A percentile compares a stretch with the other conserved stretches of the same genome.
Conservation (phyloP, 1,140 invertebrate species). For the Drosophila grimshawi region DNA sequence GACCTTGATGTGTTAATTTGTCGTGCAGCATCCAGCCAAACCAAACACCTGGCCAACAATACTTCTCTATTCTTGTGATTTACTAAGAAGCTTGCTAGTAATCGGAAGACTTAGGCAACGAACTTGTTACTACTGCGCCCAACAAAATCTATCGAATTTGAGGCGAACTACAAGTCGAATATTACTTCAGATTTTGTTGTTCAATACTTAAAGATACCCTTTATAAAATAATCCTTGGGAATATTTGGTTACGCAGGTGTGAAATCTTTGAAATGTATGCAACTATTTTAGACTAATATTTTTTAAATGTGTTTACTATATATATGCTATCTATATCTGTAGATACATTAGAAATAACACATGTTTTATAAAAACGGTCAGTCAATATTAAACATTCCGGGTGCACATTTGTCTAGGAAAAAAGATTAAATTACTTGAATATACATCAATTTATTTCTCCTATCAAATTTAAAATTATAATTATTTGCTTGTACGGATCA, state of each 20-base stretch:
- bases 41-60: slow-evolving; percentile 44
- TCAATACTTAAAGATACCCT: not conserved
- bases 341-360: too few species aligned
- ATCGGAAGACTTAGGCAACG: slow-evolving; percentile 63
- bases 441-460: too few species aligned
- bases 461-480: not conserved
- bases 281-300: too few species aligned
- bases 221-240: not conserved
- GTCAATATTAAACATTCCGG: too few species aligned
- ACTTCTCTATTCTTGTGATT: slow-evolving; percentile 9
- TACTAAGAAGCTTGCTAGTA: slow-evolving; percentile 5
- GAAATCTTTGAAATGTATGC: too few species aligned
- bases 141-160: slow-evolving; percentile 8
- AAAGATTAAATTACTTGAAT: too few species aligned
- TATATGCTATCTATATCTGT: too few species aligned
- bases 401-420: too few species aligned
- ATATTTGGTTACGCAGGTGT: not conserved
- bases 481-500: not conserved
- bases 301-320: too few species aligned
- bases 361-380: too few species aligned
- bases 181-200: not conserved
- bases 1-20: slow-evolving; percentile 83
- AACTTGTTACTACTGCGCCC: slow-evolving; percentile 41
- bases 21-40: slow-evolving; percentile 29
- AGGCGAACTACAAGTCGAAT: not conserved